Conservation (phyloP, 2,888 invertebrate species). For the Phyto melanocephala region DNA sequence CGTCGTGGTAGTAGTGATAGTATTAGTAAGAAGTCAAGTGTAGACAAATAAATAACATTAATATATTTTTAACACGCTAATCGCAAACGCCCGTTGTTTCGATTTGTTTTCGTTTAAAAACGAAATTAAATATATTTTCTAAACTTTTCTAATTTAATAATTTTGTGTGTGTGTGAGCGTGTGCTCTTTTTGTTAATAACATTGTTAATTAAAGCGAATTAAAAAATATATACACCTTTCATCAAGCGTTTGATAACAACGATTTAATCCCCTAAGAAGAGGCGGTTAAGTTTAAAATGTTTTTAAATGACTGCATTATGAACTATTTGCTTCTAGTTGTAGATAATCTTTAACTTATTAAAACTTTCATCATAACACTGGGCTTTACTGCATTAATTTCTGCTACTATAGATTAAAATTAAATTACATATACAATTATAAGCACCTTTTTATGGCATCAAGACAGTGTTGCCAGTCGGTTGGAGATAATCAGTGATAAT, state of each 20-base stretch:
- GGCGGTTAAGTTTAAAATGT: neutral
- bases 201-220: slow-evolving; percentile 42
- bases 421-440: no score
- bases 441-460: no score
- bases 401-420: neutral
- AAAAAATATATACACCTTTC: slow-evolving; percentile 28
- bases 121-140: slow-evolving; percentile 40
- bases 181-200: slow-evolving; percentile 10
- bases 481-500: no score
- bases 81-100: slow-evolving; percentile 45
- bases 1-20: neutral
- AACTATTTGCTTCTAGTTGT: neutral
- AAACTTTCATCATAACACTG: neutral
- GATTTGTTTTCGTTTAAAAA: slow-evolving; percentile 25
- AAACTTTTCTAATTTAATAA: slow-evolving; percentile 50
- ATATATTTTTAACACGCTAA: slow-evolving; percentile 64
- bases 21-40: slow-evolving; percentile 60
- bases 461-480: no score
- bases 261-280: neutral
- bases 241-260: neutral
- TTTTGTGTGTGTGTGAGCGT: no score
- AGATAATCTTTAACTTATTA: neutral
- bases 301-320: neutral
- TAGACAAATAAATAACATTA: slow-evolving; percentile 60
- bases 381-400: neutral